Percentiles rank a stretch among this genome's conserved stretches.
Evolutionary conservation across 2,113 vertebrate species (phyloP).

Genomic region (Lethenteron camtschaticum): DNA sequence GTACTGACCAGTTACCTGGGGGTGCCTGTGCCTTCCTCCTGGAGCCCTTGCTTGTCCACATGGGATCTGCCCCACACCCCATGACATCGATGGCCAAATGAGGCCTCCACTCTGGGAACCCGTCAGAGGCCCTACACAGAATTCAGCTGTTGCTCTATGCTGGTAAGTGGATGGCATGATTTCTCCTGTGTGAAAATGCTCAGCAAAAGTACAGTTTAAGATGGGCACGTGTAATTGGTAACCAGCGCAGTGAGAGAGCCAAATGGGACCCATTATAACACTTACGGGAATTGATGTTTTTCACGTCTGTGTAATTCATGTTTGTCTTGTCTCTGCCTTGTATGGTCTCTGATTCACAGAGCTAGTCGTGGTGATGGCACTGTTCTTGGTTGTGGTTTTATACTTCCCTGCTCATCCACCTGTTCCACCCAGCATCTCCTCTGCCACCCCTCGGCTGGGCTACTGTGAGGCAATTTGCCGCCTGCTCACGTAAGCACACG

Average conservation of each 20-base stretch:
- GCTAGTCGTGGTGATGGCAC: conserved; percentile 42
- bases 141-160: conserved; percentile 68
- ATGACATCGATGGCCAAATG: conserved; percentile 25
- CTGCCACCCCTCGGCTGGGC: conserved; percentile 70
- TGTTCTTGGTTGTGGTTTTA: conserved; percentile 46
- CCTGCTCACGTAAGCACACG: conserved; percentile 40
- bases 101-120: conserved; percentile 19
- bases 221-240: too few species aligned
- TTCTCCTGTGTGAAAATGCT: not conserved
- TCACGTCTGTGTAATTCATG: not conserved
- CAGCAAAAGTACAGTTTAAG: too few species aligned
- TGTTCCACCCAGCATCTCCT: conserved; percentile 71
- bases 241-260: not conserved
- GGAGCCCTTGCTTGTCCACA: conserved; percentile 63
- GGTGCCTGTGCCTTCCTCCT: conserved; percentile 48
- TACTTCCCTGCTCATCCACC: conserved; percentile 84
- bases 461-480: conserved; percentile 75
- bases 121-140: conserved; percentile 7
- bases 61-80: conserved; percentile 8
- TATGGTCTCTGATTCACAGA: conserved; percentile 26
- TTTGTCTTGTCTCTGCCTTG: conserved; percentile 8
- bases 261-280: not conserved
- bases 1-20: conserved; percentile 53
- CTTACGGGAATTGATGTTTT: too few species aligned
- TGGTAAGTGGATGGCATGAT: conserved; percentile 27